Evolutionary conservation across 2,113 vertebrate species (phyloP), one percentile per base, ranked within the genome.

Genomic region (Climacteris rufus): DNA sequence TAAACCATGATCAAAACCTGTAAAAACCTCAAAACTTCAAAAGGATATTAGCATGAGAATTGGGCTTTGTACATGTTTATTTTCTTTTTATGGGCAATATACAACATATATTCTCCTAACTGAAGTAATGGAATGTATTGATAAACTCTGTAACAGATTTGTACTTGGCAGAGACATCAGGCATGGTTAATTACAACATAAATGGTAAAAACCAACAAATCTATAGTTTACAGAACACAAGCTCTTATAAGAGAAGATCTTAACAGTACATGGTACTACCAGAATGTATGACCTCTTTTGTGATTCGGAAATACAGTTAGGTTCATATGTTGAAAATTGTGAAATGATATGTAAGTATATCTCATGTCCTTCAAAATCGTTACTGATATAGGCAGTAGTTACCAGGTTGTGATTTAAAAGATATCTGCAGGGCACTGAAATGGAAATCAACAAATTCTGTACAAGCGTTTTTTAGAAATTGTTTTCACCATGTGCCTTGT

Each of bases 401-500:
- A 96, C 70, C 23, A 15, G 71, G 77, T 83, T 76, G 85, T 93
- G 95, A 97, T 95, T 95, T 89, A 93, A 97, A 97, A 96, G 96
- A 87, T 90, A 97, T 93, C 91, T 94, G 95, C 89, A 96, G 96
- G 91, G 95, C 90, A 85, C 30, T 76, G 89, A 94, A 93, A 93
- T 52, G 63, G 87, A 95, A 97, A 96, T 77, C 85, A 96, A 95
- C 94, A 89, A 95, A 96, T 95, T 96, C 83, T 93, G 80, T 83
- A 93, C 80, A 89, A 77, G 78, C 0, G 22, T 88, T 96, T 96
- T 52, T 94, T 60, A 47, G 64, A 97, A 97, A 97, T 85, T 97
- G 93, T 96, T 97, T 96, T 93, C 87, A 74, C 96, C 94, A 94
- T 96, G 91, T 92, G 97, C 92, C 83, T 94, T 97, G 94, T 97